Conservation (phyloP, 1,140 invertebrate genomes). For the Bombus confusus region DNA sequence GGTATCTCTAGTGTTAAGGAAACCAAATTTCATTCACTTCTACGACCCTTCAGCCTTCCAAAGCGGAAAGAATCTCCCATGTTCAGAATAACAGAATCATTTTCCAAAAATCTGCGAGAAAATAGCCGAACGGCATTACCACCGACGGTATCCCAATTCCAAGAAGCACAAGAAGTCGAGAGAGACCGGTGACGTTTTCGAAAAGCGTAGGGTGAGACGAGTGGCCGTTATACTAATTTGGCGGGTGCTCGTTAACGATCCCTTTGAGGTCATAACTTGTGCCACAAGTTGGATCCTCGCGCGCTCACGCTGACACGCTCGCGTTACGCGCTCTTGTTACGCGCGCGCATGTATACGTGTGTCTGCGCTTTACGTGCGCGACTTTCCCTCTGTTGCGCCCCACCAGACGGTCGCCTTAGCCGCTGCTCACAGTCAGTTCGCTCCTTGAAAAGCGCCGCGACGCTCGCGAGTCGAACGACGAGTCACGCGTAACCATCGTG, state of each 20-base stretch:
- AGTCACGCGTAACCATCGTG: constrained; percentile 39
- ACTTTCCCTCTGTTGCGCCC: constrained; percentile 13
- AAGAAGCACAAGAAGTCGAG: constrained; percentile 9
- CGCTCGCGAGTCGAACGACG: constrained; percentile 26
- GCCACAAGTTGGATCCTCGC: constrained; percentile 61
- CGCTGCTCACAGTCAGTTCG: constrained; percentile 56
- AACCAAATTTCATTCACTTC: not conserved
- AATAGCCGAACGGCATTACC: not conserved
- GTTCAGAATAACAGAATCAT: no score
- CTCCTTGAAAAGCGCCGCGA: constrained; percentile 54
- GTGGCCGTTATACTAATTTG: constrained; percentile 75
- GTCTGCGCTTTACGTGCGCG: constrained; percentile 45
- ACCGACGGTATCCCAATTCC: no score
- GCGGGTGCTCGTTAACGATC: constrained; percentile 74
- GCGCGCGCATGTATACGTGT: constrained; percentile 35
- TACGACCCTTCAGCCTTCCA: not conserved
- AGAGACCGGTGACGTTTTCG: not conserved
- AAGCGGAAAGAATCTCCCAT: not conserved
- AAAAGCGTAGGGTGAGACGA: not conserved
- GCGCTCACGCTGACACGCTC: not conserved
- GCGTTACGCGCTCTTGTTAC: not conserved
- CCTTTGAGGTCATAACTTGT: constrained; percentile 79
- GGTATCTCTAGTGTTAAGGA: not conserved
- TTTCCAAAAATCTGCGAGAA: not conserved
- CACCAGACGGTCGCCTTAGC: constrained; percentile 41